These are phyloP conservation scores for Aegotheles bennettii DNA, from an alignment of 2,113 vertebrate genomes.

Conservation along the genomic window DNA sequence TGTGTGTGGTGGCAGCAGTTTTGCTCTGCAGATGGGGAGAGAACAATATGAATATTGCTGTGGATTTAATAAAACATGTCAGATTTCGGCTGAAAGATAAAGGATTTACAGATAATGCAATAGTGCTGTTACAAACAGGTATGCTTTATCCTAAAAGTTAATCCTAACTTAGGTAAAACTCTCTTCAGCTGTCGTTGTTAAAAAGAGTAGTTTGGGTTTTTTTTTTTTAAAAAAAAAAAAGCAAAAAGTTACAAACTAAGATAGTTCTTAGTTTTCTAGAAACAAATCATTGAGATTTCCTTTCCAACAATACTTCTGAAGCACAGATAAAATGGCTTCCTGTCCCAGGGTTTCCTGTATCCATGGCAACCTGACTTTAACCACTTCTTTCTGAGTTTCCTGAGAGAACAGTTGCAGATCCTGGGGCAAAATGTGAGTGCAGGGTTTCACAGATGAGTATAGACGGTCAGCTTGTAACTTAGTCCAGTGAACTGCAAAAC, in stretches of 20 bases:
- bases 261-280: slow-evolving; percentile 56
- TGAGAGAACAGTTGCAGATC: slow-evolving; percentile 59
- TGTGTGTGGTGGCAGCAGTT: not conserved
- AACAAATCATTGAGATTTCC: slow-evolving; percentile 66
- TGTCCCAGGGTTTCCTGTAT: slow-evolving; percentile 81
- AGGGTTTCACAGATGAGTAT: not conserved
- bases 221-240: not conserved
- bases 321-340: slow-evolving; percentile 79
- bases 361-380: slow-evolving; percentile 78
- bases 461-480: not conserved
- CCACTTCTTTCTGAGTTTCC: slow-evolving; percentile 69
- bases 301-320: slow-evolving; percentile 73
- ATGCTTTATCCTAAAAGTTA: not conserved
- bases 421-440: slow-evolving; percentile 4
- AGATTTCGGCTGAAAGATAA: not conserved
- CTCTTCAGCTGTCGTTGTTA: not conserved
- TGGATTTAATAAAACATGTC: not conserved
- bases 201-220: not conserved
- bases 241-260: not conserved
- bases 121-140: not conserved
- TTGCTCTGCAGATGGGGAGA: not conserved
- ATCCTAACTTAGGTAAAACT: not conserved
- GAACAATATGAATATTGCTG: not conserved
- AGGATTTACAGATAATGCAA: not conserved
- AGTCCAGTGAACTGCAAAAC: not conserved